phyloP scores from a whole-genome alignment of 2,888 invertebrate species.

The Arenicola marina region DNA sequence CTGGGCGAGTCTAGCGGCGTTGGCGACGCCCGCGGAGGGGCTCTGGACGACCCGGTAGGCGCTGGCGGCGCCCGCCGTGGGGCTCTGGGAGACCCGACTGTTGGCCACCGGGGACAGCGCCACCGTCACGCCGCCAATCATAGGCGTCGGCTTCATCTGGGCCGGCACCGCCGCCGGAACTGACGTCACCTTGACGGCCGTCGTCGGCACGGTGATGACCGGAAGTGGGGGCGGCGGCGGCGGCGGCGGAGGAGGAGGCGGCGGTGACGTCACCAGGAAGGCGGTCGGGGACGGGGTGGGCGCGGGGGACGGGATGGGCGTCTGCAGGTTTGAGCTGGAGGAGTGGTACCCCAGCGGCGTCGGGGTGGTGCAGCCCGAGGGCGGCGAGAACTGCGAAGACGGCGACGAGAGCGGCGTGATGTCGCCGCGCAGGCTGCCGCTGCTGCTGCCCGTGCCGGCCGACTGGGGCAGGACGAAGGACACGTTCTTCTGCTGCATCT shows the following conservation, averaged over 20 bases:
- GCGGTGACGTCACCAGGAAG: slow-evolving; percentile 53
- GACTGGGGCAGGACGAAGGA: slow-evolving; percentile 25
- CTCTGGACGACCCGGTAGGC: not conserved
- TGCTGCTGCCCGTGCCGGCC: not conserved
- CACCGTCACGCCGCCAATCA: not conserved
- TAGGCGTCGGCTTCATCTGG: slow-evolving; percentile 16
- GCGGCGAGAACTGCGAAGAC: not conserved
- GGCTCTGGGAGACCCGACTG: not conserved
- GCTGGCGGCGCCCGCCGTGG: not conserved
- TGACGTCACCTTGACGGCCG: not conserved
- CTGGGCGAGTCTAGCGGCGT: not conserved
- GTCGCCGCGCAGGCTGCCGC: not conserved
- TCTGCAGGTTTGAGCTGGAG: not conserved
- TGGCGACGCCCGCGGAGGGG: not conserved
- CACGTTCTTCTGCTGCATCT: slow-evolving; percentile 74
- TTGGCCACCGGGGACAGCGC: not conserved
- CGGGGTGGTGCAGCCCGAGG: not conserved
- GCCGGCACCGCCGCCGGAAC: not conserved
- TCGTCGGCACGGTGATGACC: slow-evolving; percentile 1
- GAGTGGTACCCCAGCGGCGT: not conserved
- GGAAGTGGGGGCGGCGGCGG: not conserved
- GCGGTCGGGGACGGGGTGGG: slow-evolving; percentile 10
- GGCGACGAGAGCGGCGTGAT: slow-evolving; percentile 1
- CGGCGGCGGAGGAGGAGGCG: slow-evolving; percentile 6
- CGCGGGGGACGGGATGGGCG: not conserved